Percentiles rank a stretch among this genome's conserved stretches.
These are phyloP conservation scores for Sphenopsis melanotis DNA, from an alignment of 2,797 vertebrate species.

Conservation along the genomic window DNA sequence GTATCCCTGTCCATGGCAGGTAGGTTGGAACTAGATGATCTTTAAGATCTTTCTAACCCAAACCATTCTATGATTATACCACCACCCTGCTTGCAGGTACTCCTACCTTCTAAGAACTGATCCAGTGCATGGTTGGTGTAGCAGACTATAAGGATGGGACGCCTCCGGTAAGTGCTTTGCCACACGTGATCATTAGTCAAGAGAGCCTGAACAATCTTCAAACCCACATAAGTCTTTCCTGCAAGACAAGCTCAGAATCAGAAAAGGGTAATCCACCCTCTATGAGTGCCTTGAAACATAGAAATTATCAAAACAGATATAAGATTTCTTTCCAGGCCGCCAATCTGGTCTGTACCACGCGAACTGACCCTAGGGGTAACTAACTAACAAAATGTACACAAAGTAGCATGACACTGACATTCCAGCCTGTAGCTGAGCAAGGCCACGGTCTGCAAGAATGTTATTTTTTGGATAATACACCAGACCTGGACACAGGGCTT, in stretches of 20 bases:
- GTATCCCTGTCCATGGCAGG: background rate
- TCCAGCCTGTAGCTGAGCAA: background rate
- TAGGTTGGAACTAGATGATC: background rate
- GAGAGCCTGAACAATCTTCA: slow-evolving; percentile 89
- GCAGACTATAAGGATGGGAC: slow-evolving; percentile 90
- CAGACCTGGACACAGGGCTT: background rate
- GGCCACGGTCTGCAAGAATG: background rate
- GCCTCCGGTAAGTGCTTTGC: background rate
- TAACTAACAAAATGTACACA: background rate
- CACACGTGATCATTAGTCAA: slow-evolving; percentile 79
- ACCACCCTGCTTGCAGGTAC: background rate
- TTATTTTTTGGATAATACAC: background rate
- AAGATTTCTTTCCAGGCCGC: background rate
- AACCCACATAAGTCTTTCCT: slow-evolving; percentile 93
- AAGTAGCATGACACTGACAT: background rate
- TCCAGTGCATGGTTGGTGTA: slow-evolving; percentile 97
- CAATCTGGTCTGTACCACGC: background rate
- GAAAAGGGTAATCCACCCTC: background rate
- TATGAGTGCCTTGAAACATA: background rate
- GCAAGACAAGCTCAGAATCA: slow-evolving; percentile 49
- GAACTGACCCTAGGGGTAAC: background rate
- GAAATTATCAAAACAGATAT: background rate
- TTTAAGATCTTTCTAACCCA: background rate
- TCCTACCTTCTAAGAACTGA: slow-evolving; percentile 96
- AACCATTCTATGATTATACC: background rate